Evolutionary conservation across 92 coral and sea anemone species (phyloP), one percentile per base, ranked within the genome.

Genomic region (Epizoanthus scotinus): DNA sequence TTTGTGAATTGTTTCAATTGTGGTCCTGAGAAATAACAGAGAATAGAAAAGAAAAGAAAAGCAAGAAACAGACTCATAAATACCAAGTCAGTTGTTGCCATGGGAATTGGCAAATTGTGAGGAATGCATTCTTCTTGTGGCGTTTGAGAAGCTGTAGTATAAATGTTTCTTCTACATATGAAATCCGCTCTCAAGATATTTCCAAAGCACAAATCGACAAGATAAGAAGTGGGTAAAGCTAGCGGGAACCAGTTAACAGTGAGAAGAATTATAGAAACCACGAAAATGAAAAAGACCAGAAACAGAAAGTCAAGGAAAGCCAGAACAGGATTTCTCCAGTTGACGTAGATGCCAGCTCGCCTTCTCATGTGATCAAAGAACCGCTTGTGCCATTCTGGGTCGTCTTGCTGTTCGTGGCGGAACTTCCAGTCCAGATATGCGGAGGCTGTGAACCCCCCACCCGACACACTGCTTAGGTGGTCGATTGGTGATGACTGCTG

Each of bases 351-450:
- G 0, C 91, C 91, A 6, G 73, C 49, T 24, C 82, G 86, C 24
- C 58, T 77, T 14, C 93, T 67, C 93, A 90, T 82, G 83, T 89
- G 84, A 12, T 90, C 93, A 71, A 91, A 94, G 85, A 90, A 94
- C 28, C 86, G 74, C 60, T 85, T 83, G 62, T 94, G 97, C 98
- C 98, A 91, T 57, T 64, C 63, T 7, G 94, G 92, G 67, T 94
- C 86, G 69, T 94, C 98, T 68, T 50, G 73, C 22, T 68, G 84
- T 56, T 90, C 89, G 78, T 94, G 87, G 62, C 89, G 97, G 79
- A 73, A 94, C 77, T 94, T 94, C 98, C 98, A 94, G 73, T 94
- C 97, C 53, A 91, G 31, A 57, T 94, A 94, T 5, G 97, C 89
- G 1, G 93, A 79, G 70, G 92, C 98, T 56, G 88, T 88, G 79